Evolutionary conservation across 2,113 vertebrate species (phyloP), one percentile per base, ranked within the genome.

Genomic region (Podarcis muralis): DNA sequence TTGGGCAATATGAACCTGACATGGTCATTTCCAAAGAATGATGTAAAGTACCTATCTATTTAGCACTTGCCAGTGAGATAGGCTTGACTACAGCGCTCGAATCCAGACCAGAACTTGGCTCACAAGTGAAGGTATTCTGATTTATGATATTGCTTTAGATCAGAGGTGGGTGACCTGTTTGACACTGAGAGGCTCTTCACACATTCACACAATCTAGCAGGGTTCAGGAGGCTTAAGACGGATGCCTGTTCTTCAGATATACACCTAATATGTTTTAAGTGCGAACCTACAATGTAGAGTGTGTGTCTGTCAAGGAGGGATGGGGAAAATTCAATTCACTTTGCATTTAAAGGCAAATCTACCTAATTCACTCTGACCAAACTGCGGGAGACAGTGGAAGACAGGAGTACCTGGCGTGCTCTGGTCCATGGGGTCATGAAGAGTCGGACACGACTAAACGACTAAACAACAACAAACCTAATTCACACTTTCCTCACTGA

Each of bases 21-120:
- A 90, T 83, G 76, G 62, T 88, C 83, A 83, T 92, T 94, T 91
- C 76, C 91, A 48, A 43, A 86, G 77, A 84, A 16, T 88, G 66
- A 90, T 71, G 83, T 81, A 82, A 89, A 32, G 35, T 43, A 77
- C 30, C 66, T 25, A 40, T 71, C 37, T 68, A 4, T 76, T 83
- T 57, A 82, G 40, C 3, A 35, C 22, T 11, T 82, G 81, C 81
- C 93, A 90, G 3, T 35, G 71, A 89, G 88, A 77, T 76, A 6
- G 85, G 83, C 25, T 85, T 3, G 92, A 30, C 53, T 84, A 78
- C 66, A 80, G 30, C 82, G 74, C 20, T 59, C 48, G 59, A 75
- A 77, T 88, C 40, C 85, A 83, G 75, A 75, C 35, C n/a, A 40
- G 48, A 93, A 88, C 11, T 79, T 43, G n/a, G 8, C 69, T 72